Evolutionary conservation across 2,113 vertebrate genomes (phyloP).

Genomic region (Ctenomys sociabilis): DNA sequence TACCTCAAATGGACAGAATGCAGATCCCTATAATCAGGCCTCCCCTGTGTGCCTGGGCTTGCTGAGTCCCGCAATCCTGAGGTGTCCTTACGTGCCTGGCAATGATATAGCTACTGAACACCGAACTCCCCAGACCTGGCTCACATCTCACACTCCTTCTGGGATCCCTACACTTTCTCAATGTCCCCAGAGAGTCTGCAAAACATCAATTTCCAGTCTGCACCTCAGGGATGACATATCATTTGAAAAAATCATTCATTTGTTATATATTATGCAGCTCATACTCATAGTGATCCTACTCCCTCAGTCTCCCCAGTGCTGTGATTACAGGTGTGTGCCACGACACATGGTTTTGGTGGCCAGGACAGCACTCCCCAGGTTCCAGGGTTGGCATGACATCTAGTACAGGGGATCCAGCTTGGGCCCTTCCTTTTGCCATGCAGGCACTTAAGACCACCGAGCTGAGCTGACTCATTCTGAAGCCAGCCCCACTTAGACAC

Average conservation of each 20-base stretch:
- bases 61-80: not conserved
- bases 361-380: too few species aligned
- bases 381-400: too few species aligned
- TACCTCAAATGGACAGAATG: not conserved
- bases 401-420: too few species aligned
- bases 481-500: rapidly evolving
- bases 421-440: too few species aligned
- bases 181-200: not conserved
- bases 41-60: not conserved
- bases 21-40: not conserved
- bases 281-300: too few species aligned
- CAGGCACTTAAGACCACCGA: too few species aligned
- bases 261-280: too few species aligned
- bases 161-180: not conserved
- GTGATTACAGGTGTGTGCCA: too few species aligned
- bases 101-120: not conserved
- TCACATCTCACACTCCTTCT: not conserved
- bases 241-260: too few species aligned
- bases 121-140: not conserved
- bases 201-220: not conserved
- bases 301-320: too few species aligned
- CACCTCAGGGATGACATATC: not conserved
- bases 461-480: not conserved
- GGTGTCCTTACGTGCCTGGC: not conserved
- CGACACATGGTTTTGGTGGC: too few species aligned